Base-by-base conservation (phyloP, 2,888 invertebrate species). In the Athalia cordata region DNA sequence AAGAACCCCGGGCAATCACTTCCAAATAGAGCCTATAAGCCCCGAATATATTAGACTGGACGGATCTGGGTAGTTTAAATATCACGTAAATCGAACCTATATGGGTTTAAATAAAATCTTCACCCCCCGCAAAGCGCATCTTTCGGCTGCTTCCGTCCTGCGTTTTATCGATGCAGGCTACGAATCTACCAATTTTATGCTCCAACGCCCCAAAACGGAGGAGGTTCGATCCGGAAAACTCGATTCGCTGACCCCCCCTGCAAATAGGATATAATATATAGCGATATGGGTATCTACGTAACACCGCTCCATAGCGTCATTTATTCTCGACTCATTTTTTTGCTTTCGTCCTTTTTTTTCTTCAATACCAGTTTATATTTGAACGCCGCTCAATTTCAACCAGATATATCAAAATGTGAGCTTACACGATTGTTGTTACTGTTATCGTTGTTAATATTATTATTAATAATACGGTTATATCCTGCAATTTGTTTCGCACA, bases 151-250 rank as follows among this genome's bases (percentile, higher is more conserved):
- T 29, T 29, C 29, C 45, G 9, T 68, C 29, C n/a, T 11, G 43
- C 55, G 68, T 59, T 13, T 57, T 57, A 8, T 47, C 72, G 47
- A 72, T 29, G 29, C 29, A 72, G 70, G 72, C 72, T 13, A 47
- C 72, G 15, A 59, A 72, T 72, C 57, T 59, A 5, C 5, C 47
- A 55, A 72, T 72, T 72, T 70, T 57, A 50, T 67, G 11, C 67
- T 29, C 29, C 52, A 67, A 67, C 52, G 29, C 67, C 8, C 4
- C 55, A 72, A 62, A 70, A 70, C 29, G 29, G 29, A n/a, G 55
- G 5, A 29, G 45, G 9, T 57, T 70, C 70, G 45, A 70, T 70
- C n/a, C 45, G 43, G 70, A 9, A 52, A 68, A 68, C 8, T 49
- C 66, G 13, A 67, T 67, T 67, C 67, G 29, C 5, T 29, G 8